Base-by-base conservation (phyloP, 64 coral and sea anemone genomes). In the Actinia tenebrosa region DNA sequence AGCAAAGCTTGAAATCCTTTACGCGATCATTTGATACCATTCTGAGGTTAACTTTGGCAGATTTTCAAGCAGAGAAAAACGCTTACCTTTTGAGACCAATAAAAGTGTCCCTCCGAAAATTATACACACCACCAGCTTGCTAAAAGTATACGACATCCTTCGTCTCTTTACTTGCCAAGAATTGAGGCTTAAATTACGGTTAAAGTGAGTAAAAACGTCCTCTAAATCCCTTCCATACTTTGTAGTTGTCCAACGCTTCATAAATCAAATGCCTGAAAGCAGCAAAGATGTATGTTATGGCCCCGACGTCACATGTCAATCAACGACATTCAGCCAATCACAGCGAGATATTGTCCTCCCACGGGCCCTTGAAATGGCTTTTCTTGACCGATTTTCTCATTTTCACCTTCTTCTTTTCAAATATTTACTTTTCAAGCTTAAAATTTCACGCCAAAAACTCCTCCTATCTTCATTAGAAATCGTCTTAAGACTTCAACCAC, bases 201-300 rank as follows among this genome's bases (percentile, higher is more conserved):
- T 44, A 61, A 64, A 61, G 16, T 16, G 15, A 61, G 56, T 59
- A n/a, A 58, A 61, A 85, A 85, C 13, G 42, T 53, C 19, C 6
- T 85, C 52, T 18, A 61, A 85, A 6, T 85, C 44, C 26, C 17
- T 44, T 5, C 54, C 80, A 83, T 83, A 61, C 30, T 44, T 59
- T 18, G 83, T 0, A 85, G 55, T 26, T 44, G 54, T 43, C 60
- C 56, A 27, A 42, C 56, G 53, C 83, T 85, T 64, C 83, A 85
- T 85, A 85, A 85, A 85, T 85, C 54, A 85, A 85, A 85, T 85
- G 56, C 52, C 22, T 60, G n/a, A 85, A 81, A 81, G 79, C 45
- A 53, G 79, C 46, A 53, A 80, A 53, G 45, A 50, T 62, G 83
- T 85, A 18, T 85, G 83, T 85, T 85, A 61, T 85, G 83, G 54